These are phyloP conservation scores for Lampris incognitus DNA, from an alignment of 2,113 vertebrate species.

Conservation along the genomic window DNA sequence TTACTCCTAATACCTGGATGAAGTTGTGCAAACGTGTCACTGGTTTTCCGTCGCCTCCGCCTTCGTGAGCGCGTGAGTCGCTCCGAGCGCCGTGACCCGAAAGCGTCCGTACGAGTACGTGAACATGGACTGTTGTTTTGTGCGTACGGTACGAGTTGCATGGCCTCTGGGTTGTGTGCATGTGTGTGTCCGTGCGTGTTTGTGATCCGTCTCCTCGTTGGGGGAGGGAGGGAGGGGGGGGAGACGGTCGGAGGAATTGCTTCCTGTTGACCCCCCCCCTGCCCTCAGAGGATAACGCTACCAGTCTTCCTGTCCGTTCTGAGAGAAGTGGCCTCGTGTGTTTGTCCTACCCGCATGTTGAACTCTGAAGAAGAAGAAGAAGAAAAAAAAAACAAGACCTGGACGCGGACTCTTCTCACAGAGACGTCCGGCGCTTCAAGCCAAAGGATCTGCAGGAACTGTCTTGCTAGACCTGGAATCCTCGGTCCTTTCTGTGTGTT, in stretches of 20 bases:
- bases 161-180: slow-evolving; percentile 64
- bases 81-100: slow-evolving; percentile 47
- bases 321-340: slow-evolving; percentile 66
- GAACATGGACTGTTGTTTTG: slow-evolving; percentile 42
- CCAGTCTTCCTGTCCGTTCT: slow-evolving; percentile 80
- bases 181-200: slow-evolving; percentile 42
- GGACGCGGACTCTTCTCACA: slow-evolving; percentile 25
- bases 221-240: slow-evolving; percentile 3
- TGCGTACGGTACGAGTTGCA: slow-evolving; percentile 68
- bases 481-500: slow-evolving; percentile 49
- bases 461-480: slow-evolving; percentile 46
- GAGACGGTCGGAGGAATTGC: slow-evolving; percentile 33
- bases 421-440: slow-evolving; percentile 62
- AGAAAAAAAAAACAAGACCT: slow-evolving; percentile 25
- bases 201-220: slow-evolving; percentile 47
- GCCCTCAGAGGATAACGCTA: slow-evolving; percentile 67
- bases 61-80: slow-evolving; percentile 58
- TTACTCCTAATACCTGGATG: slow-evolving; percentile 42
- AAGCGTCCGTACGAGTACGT: slow-evolving; percentile 42
- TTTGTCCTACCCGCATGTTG: slow-evolving; percentile 32
- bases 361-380: slow-evolving; percentile 27
- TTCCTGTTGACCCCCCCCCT: slow-evolving; percentile 63
- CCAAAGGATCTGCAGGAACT: slow-evolving; percentile 68
- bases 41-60: slow-evolving; percentile 49
- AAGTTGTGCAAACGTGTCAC: slow-evolving; percentile 39